Percentiles rank a stretch among this genome's conserved stretches.
phyloP scores from a whole-genome alignment of 1,140 invertebrate genomes.

The Temnothorax nylanderi region DNA sequence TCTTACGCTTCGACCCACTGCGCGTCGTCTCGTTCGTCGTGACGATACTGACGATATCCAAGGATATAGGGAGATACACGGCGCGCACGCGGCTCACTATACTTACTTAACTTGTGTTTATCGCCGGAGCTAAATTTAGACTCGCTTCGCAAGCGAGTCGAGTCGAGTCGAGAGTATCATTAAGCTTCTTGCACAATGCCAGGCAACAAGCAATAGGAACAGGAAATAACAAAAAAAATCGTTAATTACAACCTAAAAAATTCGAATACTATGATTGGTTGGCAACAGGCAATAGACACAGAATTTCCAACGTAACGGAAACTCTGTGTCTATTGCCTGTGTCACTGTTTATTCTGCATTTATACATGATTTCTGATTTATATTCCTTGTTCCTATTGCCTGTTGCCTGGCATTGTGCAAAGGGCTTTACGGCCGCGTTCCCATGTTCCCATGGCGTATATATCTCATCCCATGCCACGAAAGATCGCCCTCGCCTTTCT shows the following conservation, averaged over 20 bases:
- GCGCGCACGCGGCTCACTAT: conserved; percentile 69
- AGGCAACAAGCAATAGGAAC: no score
- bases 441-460: conserved; percentile 39
- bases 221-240: no score
- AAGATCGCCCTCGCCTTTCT: conserved; percentile 19
- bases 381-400: no score
- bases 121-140: conserved; percentile 81
- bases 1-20: neutral
- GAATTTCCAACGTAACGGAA: no score
- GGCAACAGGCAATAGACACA: no score
- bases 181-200: neutral
- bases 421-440: neutral
- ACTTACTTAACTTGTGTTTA: conserved; percentile 83
- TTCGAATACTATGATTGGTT: no score
- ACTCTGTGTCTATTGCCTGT: no score
- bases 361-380: no score
- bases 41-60: conserved; percentile 68
- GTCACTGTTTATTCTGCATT: no score
- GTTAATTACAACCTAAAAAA: no score
- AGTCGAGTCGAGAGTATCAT: conserved; percentile 13
- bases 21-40: conserved; percentile 43
- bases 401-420: no score
- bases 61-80: conserved; percentile 74
- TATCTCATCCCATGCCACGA: conserved; percentile 6
- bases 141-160: conserved; percentile 50